Evolutionary conservation across 2,113 vertebrate genomes (phyloP), one percentile per base, ranked within the genome.

Genomic region (Salvator merianae): DNA sequence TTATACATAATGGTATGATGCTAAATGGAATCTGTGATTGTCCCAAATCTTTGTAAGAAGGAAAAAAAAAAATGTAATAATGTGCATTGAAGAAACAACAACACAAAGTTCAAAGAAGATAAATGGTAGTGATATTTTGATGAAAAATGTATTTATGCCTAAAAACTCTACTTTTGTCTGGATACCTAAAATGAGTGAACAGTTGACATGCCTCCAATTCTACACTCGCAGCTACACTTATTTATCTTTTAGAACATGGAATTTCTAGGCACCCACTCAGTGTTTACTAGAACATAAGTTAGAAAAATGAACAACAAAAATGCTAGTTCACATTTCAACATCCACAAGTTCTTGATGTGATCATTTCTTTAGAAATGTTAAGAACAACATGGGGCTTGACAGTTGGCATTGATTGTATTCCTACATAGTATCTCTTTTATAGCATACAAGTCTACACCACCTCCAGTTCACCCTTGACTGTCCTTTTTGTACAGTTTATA

Each of bases 301-400:
- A 24, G 53, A 22, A 38, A 59, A 55, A 28, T 28, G 38, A 43
- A 22, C 38, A 65, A n/a, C 77, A 36, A 4, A 76, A 3, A 4
- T 26, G 24, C 8, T 38, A 20, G 26, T 18, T 47, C 47, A 24
- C 50, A 53, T 12, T 72, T 78, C 34, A 77, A 43, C 8, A 5
- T 90, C 34, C 55, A 28, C 20, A 65, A 32, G 55, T 13, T 32
- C 88, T 89, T 77, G 59, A 7, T 26, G 0, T 53, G 59, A 76
- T 32, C 68, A 90, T 65, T 0, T 5, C 70, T 43, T 43, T n/a
- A 79, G 10, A 5, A 85, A 3, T 73, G 22, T 83, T 87, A 79
- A 2, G 68, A 53, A 86, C 83, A 84, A 73, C 73, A 83, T 4
- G 53, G 36, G 36, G 81, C 76, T 28, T 40, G 16, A 7, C 53